These are phyloP conservation scores for Clarias gariepinus DNA, from an alignment of 2,113 vertebrate genomes.

Conservation along the genomic window DNA sequence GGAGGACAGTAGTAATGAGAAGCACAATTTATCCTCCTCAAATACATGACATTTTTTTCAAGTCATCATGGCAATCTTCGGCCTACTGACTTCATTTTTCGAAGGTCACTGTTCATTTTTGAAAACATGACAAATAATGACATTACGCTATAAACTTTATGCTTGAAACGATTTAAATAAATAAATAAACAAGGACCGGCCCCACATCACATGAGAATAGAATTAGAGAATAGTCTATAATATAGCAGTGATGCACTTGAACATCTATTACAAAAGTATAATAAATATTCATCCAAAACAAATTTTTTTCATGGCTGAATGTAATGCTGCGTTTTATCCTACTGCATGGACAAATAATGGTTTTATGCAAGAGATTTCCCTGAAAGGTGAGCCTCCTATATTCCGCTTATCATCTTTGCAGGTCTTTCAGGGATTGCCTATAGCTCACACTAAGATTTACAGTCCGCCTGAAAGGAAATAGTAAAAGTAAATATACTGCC, in stretches of 20 bases:
- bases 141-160: neutral
- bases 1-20: neutral
- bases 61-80: neutral
- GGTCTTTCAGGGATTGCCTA: neutral
- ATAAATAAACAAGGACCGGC: neutral
- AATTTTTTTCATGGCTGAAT: neutral
- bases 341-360: neutral
- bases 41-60: neutral
- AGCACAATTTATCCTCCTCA: neutral
- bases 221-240: neutral
- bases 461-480: neutral
- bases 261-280: neutral
- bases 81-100: neutral
- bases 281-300: neutral
- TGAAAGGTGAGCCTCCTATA: neutral
- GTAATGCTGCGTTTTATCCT: neutral
- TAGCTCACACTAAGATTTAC: slow-evolving; percentile 3
- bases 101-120: neutral
- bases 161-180: neutral
- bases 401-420: neutral
- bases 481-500: slow-evolving; percentile 5
- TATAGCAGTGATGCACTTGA: neutral
- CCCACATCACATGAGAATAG: neutral
- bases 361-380: neutral
- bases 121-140: neutral